A percentile compares a stretch with the other conserved stretches of the same genome.
Conservation (phyloP, 2,113 vertebrate species). For the Bubo blakistoni region DNA sequence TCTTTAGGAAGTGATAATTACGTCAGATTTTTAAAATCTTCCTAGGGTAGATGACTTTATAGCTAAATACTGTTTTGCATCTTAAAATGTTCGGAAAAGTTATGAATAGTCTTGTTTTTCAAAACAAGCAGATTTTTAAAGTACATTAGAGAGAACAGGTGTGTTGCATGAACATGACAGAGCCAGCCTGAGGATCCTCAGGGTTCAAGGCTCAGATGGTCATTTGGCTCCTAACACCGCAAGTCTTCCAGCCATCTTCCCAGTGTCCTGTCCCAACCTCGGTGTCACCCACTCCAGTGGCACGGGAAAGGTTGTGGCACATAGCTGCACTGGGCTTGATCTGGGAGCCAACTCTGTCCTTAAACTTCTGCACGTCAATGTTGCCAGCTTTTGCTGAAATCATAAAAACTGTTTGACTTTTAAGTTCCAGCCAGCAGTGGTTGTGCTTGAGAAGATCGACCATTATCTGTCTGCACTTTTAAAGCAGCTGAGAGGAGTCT, state of each 20-base stretch:
- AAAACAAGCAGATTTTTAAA: neutral
- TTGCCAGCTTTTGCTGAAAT: constrained; percentile 10
- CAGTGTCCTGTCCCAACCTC: neutral
- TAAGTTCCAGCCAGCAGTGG: neutral
- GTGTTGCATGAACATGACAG: neutral
- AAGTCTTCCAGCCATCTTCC: neutral
- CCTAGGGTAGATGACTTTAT: neutral
- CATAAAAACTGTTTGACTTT: neutral
- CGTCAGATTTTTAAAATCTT: neutral
- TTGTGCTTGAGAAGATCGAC: neutral
- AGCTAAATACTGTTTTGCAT: neutral
- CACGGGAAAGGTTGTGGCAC: neutral
- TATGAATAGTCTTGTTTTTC: neutral
- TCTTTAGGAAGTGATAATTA: neutral
- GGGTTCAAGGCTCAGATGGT: neutral
- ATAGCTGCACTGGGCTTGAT: accelerated
- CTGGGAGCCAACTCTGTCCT: neutral
- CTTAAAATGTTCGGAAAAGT: neutral
- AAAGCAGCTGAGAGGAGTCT: neutral
- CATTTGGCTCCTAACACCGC: neutral
- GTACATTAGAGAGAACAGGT: neutral
- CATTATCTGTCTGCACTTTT: neutral
- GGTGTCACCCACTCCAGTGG: neutral
- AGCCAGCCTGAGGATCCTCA: neutral
- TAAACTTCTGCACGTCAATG: neutral